Evolutionary conservation across 2,113 vertebrate genomes (phyloP), one percentile per base, ranked within the genome.

Genomic region (Microtus montanus): DNA sequence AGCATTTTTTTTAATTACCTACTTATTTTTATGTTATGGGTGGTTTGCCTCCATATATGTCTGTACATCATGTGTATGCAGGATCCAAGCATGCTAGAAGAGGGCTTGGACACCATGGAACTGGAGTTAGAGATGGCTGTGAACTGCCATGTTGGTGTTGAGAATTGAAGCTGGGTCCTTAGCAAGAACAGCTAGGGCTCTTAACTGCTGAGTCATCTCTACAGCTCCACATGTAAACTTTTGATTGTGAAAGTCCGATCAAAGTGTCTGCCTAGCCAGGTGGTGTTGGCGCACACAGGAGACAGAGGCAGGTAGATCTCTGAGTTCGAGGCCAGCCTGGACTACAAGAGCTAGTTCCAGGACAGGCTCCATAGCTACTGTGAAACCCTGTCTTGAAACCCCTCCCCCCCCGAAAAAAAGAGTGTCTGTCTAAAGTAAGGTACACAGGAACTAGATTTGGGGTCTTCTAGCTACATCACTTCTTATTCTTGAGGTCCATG

Each of bases 401-500:
- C 52, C 52, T 54, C 52, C 52, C 52, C 52, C 52, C 52, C 52
- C 15, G 14, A 54, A 54, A 54, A 54, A 54, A 54, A 54, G 52
- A 54, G 52, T 54, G 17, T 58, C 3, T 17, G 54, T 54, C 54
- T 58, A 58, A 58, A 58, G 17, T 58, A 91, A 87, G 87, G 61
- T n/a, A 28, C 7, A 47, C 5, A 86, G 28, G 74, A 73, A 75
- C 9, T 66, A 85, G 38, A 88, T 68, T 82, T 95, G 44, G 35
- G 96, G 84, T 61, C 66, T 90, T 89, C n/a, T 61, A 89, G 52
- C 24, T 85, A 14, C 49, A 30, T 94, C 30, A 90, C 5, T 73
- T 88, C 15, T 38, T 79, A 70, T 12, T 11, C 20, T 41, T 92
- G 3, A 66, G 61, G 1, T 90, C 84, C 33, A 94, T 41, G 44